Evolutionary conservation across 2,113 vertebrate species (phyloP).

Genomic region (Anthoscopus minutus): DNA sequence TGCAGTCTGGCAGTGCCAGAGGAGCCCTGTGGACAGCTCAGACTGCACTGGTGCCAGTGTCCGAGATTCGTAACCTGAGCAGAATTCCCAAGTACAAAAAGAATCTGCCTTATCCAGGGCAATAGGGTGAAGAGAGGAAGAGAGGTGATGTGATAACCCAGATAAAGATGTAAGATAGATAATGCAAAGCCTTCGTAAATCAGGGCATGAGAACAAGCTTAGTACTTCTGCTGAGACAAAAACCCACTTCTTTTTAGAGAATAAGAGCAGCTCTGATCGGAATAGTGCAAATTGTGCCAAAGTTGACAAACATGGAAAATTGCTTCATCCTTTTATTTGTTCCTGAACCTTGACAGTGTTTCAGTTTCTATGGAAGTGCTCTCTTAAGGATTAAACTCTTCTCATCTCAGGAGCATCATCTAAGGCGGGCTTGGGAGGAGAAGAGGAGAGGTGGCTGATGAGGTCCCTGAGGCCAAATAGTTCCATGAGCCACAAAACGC

Average conservation of each 20-base stretch:
- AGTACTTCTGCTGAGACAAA: background rate
- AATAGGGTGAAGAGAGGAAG: background rate
- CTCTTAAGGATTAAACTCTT: background rate
- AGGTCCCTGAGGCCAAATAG: background rate
- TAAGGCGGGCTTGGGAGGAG: background rate
- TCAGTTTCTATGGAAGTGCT: conserved; percentile 27
- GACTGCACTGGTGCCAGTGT: too few species aligned
- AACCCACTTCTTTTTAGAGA: background rate
- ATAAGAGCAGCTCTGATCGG: background rate
- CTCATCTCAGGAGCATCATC: background rate
- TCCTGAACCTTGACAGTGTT: background rate
- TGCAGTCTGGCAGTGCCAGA: fast-evolving
- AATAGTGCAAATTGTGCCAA: conserved; percentile 23
- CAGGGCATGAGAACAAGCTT: background rate
- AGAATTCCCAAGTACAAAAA: background rate
- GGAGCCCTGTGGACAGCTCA: background rate
- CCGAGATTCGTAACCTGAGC: background rate
- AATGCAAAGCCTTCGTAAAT: background rate
- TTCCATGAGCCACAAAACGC: background rate
- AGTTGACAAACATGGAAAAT: conserved; percentile 38
- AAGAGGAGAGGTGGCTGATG: background rate
- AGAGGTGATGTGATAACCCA: background rate
- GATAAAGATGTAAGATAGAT: background rate
- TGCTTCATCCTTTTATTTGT: background rate
- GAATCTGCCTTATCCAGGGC: background rate